These are phyloP conservation scores for Leucoraja ocellata DNA, from an alignment of 2,797 vertebrate species.

Conservation along the genomic window DNA sequence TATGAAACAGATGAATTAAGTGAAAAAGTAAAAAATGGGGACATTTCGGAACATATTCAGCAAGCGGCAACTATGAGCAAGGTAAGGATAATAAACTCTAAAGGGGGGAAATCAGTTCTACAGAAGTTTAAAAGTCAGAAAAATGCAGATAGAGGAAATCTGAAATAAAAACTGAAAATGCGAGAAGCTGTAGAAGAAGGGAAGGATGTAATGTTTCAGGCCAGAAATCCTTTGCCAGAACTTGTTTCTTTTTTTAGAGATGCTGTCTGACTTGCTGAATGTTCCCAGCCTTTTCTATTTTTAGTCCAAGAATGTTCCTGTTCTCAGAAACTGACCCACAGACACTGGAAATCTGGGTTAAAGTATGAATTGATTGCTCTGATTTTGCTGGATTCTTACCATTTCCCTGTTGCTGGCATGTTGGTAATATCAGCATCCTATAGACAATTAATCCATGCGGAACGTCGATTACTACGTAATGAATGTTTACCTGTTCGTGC, in stretches of 20 bases:
- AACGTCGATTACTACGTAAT: not conserved
- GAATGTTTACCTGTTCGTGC: not conserved
- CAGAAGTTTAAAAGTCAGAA: not conserved
- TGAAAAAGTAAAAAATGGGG: slow-evolving; percentile 47
- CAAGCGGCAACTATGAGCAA: slow-evolving; percentile 49
- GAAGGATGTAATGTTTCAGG: too few relatives aligned
- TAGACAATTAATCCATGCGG: not conserved
- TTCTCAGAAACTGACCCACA: not conserved
- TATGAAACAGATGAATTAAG: slow-evolving; percentile 54
- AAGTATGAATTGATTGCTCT: not conserved
- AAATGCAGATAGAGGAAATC: too few relatives aligned
- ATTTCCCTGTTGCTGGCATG: not conserved
- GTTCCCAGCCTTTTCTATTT: too few relatives aligned
- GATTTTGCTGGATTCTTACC: not conserved
- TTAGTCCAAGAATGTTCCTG: too few relatives aligned
- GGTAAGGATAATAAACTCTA: slow-evolving; percentile 47
- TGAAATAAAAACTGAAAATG: too few relatives aligned
- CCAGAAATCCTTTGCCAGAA: too few relatives aligned
- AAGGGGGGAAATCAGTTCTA: not conserved
- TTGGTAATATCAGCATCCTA: not conserved
- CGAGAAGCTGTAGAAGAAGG: too few relatives aligned
- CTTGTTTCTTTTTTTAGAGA: too few relatives aligned
- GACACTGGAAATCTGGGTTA: not conserved
- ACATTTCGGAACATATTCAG: slow-evolving; percentile 50
- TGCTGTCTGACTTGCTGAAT: too few relatives aligned